Conservation (phyloP, 2,888 invertebrate genomes). For the Xestoiulus laeticollis region DNA sequence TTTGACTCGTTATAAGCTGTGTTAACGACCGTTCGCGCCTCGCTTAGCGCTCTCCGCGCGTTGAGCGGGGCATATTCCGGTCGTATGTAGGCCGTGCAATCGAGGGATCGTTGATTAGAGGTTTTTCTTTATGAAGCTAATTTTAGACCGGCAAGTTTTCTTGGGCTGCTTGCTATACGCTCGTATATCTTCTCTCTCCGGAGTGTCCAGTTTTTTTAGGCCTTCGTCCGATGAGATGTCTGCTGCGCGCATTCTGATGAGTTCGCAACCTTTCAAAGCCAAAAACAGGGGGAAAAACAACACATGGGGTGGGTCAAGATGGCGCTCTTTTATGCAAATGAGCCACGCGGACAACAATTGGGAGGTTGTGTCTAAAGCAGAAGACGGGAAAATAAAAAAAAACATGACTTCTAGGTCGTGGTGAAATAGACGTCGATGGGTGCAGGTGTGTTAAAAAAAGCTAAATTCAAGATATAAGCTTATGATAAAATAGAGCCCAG, state of each 20-base stretch:
- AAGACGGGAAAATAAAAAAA: too few relatives aligned
- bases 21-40: not conserved
- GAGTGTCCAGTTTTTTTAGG: not conserved
- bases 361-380: not conserved
- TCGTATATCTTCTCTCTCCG: not conserved
- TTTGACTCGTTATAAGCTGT: not conserved
- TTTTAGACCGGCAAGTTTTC: not conserved
- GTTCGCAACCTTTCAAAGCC: not conserved
- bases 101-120: not conserved
- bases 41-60: not conserved
- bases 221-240: not conserved
- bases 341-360: not conserved
- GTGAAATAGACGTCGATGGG: not conserved
- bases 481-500: too few relatives aligned
- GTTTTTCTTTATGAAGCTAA: not conserved
- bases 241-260: not conserved
- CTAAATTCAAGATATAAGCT: too few relatives aligned
- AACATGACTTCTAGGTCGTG: not conserved
- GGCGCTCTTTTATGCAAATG: not conserved
- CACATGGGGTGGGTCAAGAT: not conserved
- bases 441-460: not conserved
- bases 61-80: too few relatives aligned
- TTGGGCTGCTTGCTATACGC: not conserved
- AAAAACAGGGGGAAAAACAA: not conserved
- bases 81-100: too few relatives aligned